Base-by-base conservation (phyloP, 2,113 vertebrate genomes). In the Perognathus longimembris region DNA sequence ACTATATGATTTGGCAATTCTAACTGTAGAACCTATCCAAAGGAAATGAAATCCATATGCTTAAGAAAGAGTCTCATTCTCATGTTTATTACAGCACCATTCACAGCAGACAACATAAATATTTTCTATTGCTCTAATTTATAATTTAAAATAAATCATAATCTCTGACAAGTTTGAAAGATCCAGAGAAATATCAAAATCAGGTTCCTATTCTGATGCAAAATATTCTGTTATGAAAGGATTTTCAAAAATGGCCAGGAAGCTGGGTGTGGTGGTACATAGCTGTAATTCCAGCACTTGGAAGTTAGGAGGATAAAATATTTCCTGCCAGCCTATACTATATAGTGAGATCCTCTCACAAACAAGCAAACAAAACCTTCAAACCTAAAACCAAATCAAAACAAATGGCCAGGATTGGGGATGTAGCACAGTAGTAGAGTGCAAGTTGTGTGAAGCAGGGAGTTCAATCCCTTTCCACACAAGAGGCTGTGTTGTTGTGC, bases 51-150 rank as follows among this genome's bases (percentile, higher is more conserved):
- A 45, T 79, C 32, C 78, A 57, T 50, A 71, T 32, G 26, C 30
- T 20, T 24, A 18, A 30, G 50, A 85, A 24, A 91, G 64, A 32
- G 11, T 32, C 21, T 32, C 40, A 32, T 17, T 70, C 38, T 5
- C n/a, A 61, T 69, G 69, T 70, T 69, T 63, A 64, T 63, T 64
- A 22, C 26, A 92, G 66, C 2, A 17, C 11, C 8, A 36, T 24
- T 85, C 81, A 40, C 61, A 75, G 67, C 4, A 10, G 18, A 12
- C 63, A 75, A 75, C 30, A 59, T 9, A 50, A 38, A 85, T 26
- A 76, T 34, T 74, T 95, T 88, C n/a, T 77, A 86, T 15, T 90
- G 40, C 82, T 89, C 3, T 85, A 86, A 70, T 83, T 90, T 71
- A 69, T 83, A 85, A 76, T 15, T 69, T 71, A 50, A 64, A 82